Conservation (phyloP, 2,888 invertebrate species). For the Norana najaformis region DNA sequence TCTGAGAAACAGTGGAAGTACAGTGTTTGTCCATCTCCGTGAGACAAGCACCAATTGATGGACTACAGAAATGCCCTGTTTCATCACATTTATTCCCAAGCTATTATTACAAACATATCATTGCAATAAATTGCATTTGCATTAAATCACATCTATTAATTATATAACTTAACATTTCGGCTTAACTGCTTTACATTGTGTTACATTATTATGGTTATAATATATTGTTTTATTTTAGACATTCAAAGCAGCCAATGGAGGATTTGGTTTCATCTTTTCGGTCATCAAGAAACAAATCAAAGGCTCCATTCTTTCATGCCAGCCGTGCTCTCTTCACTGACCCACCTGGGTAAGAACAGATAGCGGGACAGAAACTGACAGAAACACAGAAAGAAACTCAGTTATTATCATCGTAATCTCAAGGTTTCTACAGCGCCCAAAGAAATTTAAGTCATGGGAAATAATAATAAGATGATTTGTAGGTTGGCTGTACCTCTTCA, state of each 20-base stretch:
- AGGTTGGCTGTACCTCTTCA: too few relatives aligned
- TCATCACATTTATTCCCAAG: not conserved
- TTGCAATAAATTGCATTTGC: not conserved
- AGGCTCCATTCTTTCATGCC: not conserved
- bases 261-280: not conserved
- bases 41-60: not conserved
- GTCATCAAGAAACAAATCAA: not conserved
- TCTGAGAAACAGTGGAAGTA: too few relatives aligned
- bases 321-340: conserved; percentile 14
- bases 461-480: too few relatives aligned
- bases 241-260: not conserved
- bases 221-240: not conserved
- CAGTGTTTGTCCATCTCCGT: too few relatives aligned
- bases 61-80: not conserved
- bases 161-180: not conserved
- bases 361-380: not conserved
- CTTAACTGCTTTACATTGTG: not conserved
- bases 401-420: too few relatives aligned
- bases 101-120: not conserved
- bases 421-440: too few relatives aligned
- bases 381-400: not conserved
- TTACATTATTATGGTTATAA: not conserved
- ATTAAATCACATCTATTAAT: not conserved
- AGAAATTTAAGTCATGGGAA: too few relatives aligned
- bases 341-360: conserved; percentile 9